These are phyloP conservation scores for Sus cebifrons DNA, from an alignment of 2,797 vertebrate genomes.

Conservation along the genomic window DNA sequence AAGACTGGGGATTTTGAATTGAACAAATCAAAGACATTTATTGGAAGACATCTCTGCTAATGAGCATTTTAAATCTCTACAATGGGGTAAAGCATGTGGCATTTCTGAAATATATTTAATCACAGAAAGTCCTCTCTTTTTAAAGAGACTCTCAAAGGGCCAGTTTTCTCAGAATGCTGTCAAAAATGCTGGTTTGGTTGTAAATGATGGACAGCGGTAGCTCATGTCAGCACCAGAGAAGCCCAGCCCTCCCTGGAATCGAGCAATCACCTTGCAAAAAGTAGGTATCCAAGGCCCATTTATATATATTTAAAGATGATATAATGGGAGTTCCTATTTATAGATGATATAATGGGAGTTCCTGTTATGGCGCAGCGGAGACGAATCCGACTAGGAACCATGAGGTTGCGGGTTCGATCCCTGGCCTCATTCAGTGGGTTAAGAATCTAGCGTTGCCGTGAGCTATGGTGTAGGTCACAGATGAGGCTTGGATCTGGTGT, in stretches of 20 bases:
- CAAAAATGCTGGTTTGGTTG: background rate
- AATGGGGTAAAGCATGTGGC: background rate
- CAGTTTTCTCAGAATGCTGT: background rate
- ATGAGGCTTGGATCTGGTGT: too few species aligned
- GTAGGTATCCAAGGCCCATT: background rate
- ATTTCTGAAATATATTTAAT: conserved; percentile 39
- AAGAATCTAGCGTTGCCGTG: too few species aligned
- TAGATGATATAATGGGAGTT: too few species aligned
- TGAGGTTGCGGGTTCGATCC: too few species aligned
- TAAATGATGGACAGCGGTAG: background rate
- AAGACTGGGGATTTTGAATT: background rate
- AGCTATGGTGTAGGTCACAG: too few species aligned
- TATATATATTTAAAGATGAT: too few species aligned
- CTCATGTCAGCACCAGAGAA: background rate
- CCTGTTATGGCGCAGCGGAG: too few species aligned
- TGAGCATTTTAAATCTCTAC: background rate
- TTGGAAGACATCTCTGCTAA: background rate
- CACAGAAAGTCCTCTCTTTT: background rate
- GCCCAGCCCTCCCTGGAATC: background rate
- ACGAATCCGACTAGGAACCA: too few species aligned
- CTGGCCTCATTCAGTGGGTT: too few species aligned
- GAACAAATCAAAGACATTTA: background rate
- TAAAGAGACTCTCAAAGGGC: background rate
- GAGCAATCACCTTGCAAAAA: background rate
- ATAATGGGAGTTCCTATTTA: too few species aligned